Evolutionary conservation across 2,888 invertebrate genomes (phyloP).

Genomic region (Scaptodrosophila latifasciaeformis): DNA sequence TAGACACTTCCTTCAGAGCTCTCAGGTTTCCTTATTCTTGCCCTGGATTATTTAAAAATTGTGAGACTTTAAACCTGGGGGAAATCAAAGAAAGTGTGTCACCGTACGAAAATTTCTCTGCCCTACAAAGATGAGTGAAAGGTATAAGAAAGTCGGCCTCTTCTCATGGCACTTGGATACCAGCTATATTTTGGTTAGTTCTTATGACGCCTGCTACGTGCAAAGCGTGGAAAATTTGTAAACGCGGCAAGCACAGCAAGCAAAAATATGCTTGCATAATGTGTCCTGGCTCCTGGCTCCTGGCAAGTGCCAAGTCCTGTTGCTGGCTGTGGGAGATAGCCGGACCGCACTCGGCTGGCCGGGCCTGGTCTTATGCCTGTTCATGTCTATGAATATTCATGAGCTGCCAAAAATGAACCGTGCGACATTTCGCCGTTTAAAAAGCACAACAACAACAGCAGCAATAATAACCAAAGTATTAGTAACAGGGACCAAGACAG

Average conservation of each 20-base stretch:
- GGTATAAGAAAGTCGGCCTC: too few species aligned
- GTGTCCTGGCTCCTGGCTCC: neutral
- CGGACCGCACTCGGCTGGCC: conserved; percentile 31
- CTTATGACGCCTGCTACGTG: conserved; percentile 4
- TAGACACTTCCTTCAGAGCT: too few species aligned
- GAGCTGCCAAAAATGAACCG: conserved; percentile 57
- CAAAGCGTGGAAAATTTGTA: conserved; percentile 38
- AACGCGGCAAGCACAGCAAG: conserved; percentile 16
- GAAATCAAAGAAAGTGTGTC: too few species aligned
- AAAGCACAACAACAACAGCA: neutral
- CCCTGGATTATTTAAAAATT: too few species aligned
- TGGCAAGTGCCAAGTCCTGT: neutral
- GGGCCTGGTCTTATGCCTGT: conserved; percentile 49
- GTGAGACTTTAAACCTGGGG: too few species aligned
- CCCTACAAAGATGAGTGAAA: too few species aligned
- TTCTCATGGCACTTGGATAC: too few species aligned
- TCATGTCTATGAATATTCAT: conserved; percentile 74
- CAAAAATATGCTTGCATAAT: conserved; percentile 46
- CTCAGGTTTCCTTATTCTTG: too few species aligned
- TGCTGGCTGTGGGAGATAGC: conserved; percentile 35
- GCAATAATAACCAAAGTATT: neutral
- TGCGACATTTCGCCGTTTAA: conserved; percentile 24
- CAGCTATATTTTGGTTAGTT: too few species aligned
- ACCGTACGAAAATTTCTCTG: too few species aligned
- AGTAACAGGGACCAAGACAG: too few species aligned